phyloP scores from a whole-genome alignment of 2,113 vertebrate species.

The Osmerus eperlanus region DNA sequence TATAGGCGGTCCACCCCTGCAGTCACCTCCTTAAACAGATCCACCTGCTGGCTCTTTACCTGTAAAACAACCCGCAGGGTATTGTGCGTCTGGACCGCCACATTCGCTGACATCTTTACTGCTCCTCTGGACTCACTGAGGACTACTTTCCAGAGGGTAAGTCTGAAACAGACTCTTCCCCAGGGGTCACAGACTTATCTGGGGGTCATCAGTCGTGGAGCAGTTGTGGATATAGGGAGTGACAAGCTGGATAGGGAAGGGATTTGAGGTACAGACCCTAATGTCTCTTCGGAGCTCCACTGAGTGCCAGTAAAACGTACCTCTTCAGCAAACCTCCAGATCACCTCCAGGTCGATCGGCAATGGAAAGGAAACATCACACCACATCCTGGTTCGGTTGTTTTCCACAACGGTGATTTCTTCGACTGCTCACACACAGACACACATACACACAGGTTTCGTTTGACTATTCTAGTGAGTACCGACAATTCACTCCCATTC shows the following conservation, averaged over 20 bases:
- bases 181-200: too few relatives aligned
- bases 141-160: too few relatives aligned
- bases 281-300: too few relatives aligned
- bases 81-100: background rate
- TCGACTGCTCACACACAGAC: background rate
- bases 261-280: too few relatives aligned
- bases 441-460: background rate
- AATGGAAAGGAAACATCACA: constrained; percentile 14
- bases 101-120: too few relatives aligned
- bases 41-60: constrained; percentile 55
- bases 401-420: background rate
- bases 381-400: constrained; percentile 10
- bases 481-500: too few relatives aligned
- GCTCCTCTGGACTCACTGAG: too few relatives aligned
- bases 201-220: too few relatives aligned
- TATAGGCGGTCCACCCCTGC: constrained; percentile 60
- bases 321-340: constrained; percentile 19
- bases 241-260: too few relatives aligned
- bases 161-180: too few relatives aligned
- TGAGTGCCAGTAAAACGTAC: background rate
- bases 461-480: too few relatives aligned
- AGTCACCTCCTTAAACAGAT: constrained; percentile 66
- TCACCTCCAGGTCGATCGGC: background rate
- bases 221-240: too few relatives aligned
- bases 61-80: constrained; percentile 22